Conservation (phyloP, 2,797 vertebrate genomes). For the Danio choprae region DNA sequence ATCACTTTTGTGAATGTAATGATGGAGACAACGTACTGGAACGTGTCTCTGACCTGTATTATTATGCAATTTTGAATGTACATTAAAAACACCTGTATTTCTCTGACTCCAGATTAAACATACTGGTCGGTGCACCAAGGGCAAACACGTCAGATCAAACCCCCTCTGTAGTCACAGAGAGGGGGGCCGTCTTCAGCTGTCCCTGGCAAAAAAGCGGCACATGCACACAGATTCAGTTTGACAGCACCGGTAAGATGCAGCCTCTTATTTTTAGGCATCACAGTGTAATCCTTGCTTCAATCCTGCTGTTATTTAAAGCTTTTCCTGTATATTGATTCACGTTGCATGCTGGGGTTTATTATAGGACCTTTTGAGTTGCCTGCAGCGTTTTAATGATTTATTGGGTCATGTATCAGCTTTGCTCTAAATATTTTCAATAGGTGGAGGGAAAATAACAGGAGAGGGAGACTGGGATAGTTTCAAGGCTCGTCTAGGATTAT, state of each 20-base stretch:
- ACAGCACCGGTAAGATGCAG: slow-evolving; percentile 69
- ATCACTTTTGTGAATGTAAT: too few species aligned
- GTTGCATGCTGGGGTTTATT: neutral
- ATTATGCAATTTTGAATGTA: too few species aligned
- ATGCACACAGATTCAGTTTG: slow-evolving; percentile 75
- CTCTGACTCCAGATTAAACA: slow-evolving; percentile 68
- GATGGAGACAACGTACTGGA: too few species aligned
- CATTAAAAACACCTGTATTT: too few species aligned
- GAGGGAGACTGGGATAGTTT: slow-evolving; percentile 24
- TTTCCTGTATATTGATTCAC: neutral
- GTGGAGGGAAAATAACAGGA: neutral
- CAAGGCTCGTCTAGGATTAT: slow-evolving; percentile 50
- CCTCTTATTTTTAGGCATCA: neutral
- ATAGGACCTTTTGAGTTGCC: neutral
- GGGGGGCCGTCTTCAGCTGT: slow-evolving; percentile 79
- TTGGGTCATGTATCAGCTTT: slow-evolving; percentile 40
- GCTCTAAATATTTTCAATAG: slow-evolving; percentile 53
- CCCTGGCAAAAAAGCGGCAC: slow-evolving; percentile 65
- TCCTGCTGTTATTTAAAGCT: neutral
- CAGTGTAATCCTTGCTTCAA: neutral
- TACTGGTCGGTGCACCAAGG: slow-evolving; percentile 79
- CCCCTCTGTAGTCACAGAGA: slow-evolving; percentile 65
- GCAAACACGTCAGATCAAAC: slow-evolving; percentile 68
- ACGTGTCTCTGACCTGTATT: too few species aligned
- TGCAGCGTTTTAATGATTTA: slow-evolving; percentile 28